Percentiles rank a stretch among this genome's conserved stretches.
phyloP scores from a whole-genome alignment of 2,113 vertebrate species.

The Arenaria interpres region DNA sequence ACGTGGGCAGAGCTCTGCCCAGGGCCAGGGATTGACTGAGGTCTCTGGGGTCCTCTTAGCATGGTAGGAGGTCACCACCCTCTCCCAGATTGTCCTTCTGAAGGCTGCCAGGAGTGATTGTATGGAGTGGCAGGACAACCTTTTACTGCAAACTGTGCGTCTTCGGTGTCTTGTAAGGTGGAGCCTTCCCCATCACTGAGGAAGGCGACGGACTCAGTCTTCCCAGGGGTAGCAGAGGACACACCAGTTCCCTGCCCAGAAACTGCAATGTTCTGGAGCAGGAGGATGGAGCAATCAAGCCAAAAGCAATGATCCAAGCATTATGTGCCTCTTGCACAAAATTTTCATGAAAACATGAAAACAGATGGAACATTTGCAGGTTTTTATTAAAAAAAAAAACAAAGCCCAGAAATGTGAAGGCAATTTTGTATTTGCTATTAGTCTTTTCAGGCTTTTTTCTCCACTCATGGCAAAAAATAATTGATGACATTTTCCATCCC shows the following conservation, averaged over 20 bases:
- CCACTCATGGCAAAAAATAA: background rate
- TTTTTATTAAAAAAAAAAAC: constrained; percentile 9
- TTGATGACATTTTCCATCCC: background rate
- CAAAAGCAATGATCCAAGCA: constrained; percentile 32
- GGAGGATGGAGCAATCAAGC: background rate
- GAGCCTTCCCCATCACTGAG: background rate
- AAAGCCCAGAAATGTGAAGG: background rate
- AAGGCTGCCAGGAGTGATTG: background rate
- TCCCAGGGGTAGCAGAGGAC: background rate
- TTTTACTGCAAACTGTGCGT: background rate
- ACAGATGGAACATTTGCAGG: constrained; percentile 13
- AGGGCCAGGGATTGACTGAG: background rate
- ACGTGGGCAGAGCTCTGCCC: background rate
- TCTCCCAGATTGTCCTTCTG: background rate
- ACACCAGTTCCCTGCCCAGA: background rate
- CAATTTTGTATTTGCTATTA: background rate
- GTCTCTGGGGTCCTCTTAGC: background rate
- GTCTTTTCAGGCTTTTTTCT: background rate
- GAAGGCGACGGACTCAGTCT: rapidly evolving
- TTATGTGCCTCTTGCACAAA: constrained; percentile 21
- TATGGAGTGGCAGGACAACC: background rate
- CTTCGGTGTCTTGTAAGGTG: background rate
- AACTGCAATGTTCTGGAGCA: background rate
- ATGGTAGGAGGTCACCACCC: background rate
- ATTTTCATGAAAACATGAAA: constrained; percentile 21